Conservation (phyloP, 2,888 invertebrate species). For the Andrena minutula region DNA sequence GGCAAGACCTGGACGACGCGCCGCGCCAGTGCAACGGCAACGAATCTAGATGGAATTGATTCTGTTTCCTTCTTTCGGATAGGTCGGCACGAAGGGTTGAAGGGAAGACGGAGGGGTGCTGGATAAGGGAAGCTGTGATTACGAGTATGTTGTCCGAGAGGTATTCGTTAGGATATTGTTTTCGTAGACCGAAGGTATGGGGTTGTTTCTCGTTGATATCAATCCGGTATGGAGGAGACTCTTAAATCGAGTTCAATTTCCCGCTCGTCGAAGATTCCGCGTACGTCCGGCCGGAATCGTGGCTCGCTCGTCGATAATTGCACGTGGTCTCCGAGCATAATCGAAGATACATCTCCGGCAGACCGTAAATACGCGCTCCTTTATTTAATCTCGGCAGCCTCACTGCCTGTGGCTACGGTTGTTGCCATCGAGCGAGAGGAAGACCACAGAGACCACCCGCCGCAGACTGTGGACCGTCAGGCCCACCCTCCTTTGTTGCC, state of each 20-base stretch:
- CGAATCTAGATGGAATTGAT: constrained; percentile 4
- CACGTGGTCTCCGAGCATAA: not conserved
- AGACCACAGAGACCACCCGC: constrained; percentile 16
- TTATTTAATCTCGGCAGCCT: constrained; percentile 29
- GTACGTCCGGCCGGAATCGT: not conserved
- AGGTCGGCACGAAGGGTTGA: too few species aligned
- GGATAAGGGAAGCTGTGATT: too few species aligned
- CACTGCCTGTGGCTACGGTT: not conserved
- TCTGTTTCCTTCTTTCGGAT: not conserved
- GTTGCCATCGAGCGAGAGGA: constrained; percentile 5
- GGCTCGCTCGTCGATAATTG: constrained; percentile 12
- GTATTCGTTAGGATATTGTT: too few species aligned
- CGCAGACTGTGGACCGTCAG: not conserved
- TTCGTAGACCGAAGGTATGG: too few species aligned
- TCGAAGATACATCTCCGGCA: constrained; percentile 2
- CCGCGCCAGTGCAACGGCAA: too few species aligned
- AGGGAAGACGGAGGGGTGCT: too few species aligned
- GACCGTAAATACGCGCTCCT: constrained; percentile 18
- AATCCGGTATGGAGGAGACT: not conserved
- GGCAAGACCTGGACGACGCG: not conserved
- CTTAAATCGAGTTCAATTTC: not conserved
- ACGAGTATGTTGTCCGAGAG: too few species aligned
- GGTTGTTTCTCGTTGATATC: not conserved
- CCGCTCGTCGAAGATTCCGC: not conserved
- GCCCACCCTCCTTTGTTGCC: constrained; percentile 6